Base-by-base conservation (phyloP, 1,140 invertebrate species). In the Oreohelix idahoensis region DNA sequence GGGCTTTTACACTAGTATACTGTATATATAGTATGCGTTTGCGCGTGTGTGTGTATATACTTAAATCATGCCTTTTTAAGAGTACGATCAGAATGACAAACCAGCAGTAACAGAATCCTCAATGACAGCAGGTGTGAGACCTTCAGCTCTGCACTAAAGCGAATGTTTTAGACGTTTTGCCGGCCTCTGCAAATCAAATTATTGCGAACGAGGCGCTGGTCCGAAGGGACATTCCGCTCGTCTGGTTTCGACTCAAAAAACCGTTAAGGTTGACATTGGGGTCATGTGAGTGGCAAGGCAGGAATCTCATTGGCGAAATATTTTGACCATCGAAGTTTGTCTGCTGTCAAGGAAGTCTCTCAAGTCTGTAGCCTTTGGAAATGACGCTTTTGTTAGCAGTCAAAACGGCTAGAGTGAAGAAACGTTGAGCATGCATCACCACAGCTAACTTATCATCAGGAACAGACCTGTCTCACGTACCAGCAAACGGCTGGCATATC, bases 221-320 rank as follows among this genome's bases (percentile, higher is more conserved):
- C 63, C 63, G 63, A 66, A 17, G 63, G 63, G 63, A 66, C n/a
- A 8, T 66, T 58, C 17, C 63, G 10, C 63, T 29, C 29, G 63
- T 8, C 63, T 66, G n/a, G 63, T 66, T 4, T 66, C 53, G 53
- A 58, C 23, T 58, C 26, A 66, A 66, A 66, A 66, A 66, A 35
- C 4, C 4, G 29, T 66, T 32, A 66, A n/a, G n/a, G 63, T 66
- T 66, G 63, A 66, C 63, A 5, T 58, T n/a, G 8, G 20, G 63
- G n/a, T 66, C 63, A 66, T n/a, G 63, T 66, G 63, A 66, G 53
- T 66, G 63, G 23, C 63, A 66, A 32, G 2, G 29, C 29, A n/a
- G 29, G 63, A 66, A 66, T 32, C 29, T 66, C 63, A 66, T 66
- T 66, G 63, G 63, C 32, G 63, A n/a, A 32, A 66, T 66, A 66